Evolutionary conservation across 2,113 vertebrate species (phyloP), one percentile per base, ranked within the genome.

Genomic region (Edolisoma coerulescens): DNA sequence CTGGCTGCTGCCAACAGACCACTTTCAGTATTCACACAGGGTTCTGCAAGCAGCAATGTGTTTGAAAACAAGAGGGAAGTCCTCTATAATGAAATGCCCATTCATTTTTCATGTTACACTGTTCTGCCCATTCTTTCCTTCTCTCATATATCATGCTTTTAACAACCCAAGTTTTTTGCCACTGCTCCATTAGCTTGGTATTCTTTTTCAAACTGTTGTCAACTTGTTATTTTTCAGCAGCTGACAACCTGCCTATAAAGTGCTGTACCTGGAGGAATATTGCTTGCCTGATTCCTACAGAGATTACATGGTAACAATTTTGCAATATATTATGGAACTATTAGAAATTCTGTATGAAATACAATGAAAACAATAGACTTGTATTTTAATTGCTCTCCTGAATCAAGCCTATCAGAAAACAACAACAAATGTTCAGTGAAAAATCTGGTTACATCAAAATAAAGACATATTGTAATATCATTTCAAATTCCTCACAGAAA

Each of bases 91-190:
- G 88, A 96, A 96, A 97, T 84, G 87, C 64, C 93, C 84, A 52
- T 96, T 97, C 88, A 92, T 92, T 93, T 95, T 89, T 96, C 87
- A 96, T 82, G 79, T 91, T 93, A 59, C 74, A 85, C 49, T 39
- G 49, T 65, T 95, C 93, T 87, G 61, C 92, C 81, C 81, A 75
- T 93, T 96, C 84, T 77, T 87, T 73, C 65, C 47, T 74, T 71
- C 93, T 84, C 82, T 83, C 90, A 94, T 93, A 77, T 16, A 95
- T 96, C 96, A 97, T 57, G 82, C 65, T 95, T 95, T 96, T 96
- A 96, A 95, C 90, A 95, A 93, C 68, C 83, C 85, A 30, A 79
- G 67, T 24, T 93, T 95, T 95, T 90, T 96, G 91, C 95, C 83
- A 84, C 77, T 86, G 74, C 80, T 95, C 95, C 92, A 97, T 97